Evolutionary conservation across 2,113 vertebrate species (phyloP).

Genomic region (Lycaon pictus): DNA sequence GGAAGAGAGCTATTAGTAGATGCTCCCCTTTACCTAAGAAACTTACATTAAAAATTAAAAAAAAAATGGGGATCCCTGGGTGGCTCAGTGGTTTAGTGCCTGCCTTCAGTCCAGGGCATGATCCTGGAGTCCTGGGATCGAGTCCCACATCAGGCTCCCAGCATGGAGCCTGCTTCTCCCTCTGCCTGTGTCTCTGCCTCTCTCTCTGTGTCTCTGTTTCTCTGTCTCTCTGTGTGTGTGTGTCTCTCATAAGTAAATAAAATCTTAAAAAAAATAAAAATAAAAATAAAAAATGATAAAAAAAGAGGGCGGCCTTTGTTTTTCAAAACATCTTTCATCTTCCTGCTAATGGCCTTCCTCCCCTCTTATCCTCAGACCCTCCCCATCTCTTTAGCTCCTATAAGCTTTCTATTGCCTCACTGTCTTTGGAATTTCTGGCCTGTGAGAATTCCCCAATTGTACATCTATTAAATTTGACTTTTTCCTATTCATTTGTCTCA

Average conservation of each 20-base stretch:
- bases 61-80: no score
- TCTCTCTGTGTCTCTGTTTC: no score
- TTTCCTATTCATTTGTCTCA: neutral
- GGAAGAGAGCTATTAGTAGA: neutral
- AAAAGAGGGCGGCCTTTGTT: neutral
- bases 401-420: neutral
- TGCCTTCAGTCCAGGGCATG: no score
- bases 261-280: no score
- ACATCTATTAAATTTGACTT: neutral
- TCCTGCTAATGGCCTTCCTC: neutral
- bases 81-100: no score
- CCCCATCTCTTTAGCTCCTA: neutral
- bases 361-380: neutral
- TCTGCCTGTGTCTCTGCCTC: no score
- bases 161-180: no score
- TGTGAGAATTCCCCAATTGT: neutral
- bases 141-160: no score
- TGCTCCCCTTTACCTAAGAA: neutral
- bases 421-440: neutral
- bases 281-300: no score
- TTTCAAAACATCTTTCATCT: neutral
- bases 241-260: no score
- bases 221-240: no score
- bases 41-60: neutral
- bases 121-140: no score